Evolutionary conservation across 2,888 invertebrate genomes (phyloP), one percentile per base, ranked within the genome.

Genomic region (Meteorus cinctellus): DNA sequence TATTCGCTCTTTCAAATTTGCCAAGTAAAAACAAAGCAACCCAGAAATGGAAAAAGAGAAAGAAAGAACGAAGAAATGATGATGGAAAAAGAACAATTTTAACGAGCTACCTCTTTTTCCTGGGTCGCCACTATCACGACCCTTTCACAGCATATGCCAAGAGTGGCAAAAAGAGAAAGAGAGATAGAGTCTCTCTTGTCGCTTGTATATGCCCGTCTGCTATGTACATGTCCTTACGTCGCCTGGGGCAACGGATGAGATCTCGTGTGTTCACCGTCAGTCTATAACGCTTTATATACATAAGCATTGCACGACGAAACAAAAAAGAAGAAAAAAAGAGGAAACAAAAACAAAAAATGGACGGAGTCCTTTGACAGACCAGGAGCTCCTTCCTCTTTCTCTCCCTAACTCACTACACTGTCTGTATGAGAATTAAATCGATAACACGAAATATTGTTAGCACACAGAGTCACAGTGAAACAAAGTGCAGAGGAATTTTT

Each of bases 181-280:
- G 8, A 8, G 8, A 55, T 55, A 55, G n/a, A 19, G 55, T 24
- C 8, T 55, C 8, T 55, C 1, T 19, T 55, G 2, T 0, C 8
- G 24, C 19, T 19, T 55, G 19, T 19, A 12, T 41, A 41, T 41
- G 55, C 24, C 24, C 19, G 24, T 55, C 19, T 19, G 55, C n/a
- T n/a, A n/a, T 48, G 62, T 27, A 24, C 16, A 41, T 48, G 27
- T 51, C 51, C 19, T 51, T 34, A 19, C 55, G 27, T 36, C 34
- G 65, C 72, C 63, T 72, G 8, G 51, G 72, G 72, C 59, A 51
- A 65, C 24, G 65, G 48, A 63, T 65, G 59, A 41, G 60, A 72
- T 72, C 65, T 65, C 65, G 72, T 65, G 72, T 34, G 51, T 55
- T 55, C 55, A 19, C 41, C 48, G 63, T 34, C 65, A 65, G 65